Evolutionary conservation across 2,797 vertebrate genomes (phyloP), one percentile per base, ranked within the genome.

Genomic region (Geotria australis): DNA sequence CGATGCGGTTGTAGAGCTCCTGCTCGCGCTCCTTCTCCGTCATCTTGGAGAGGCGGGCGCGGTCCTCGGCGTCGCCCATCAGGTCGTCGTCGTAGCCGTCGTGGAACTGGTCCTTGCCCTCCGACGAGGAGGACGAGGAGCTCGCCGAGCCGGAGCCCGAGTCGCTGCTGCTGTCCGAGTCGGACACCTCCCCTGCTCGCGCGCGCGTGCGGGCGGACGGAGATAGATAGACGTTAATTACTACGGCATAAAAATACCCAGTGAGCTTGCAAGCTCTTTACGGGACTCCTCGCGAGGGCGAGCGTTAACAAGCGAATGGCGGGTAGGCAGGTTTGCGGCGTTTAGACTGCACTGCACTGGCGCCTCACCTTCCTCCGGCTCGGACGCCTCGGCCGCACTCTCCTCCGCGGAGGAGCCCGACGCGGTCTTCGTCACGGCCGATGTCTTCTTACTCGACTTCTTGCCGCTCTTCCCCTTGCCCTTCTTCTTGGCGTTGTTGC

Each of bases 11-110:
- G 67, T 94, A 98, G 51, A 98, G 75, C 63, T 98, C 91, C 63
- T 98, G 91, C 46, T 98, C 89, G 51, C 91, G 69, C 68, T 98
- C 91, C 64, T 98, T 98, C 69, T 98, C 91, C 0, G 91, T 95
- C 91, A 98, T 98, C 73, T 98, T 85, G 63, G 94, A 88, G 65
- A 96, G 73, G 2, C 89, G 77, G 55, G 89, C 83, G 61, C 91
- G 61, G 65, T 98, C 91, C 66, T 94, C 89, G 9, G 88, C 89
- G 60, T 98, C 91, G 46, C 89, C 91, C 91, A 98, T 96, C 63
- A 93, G 64, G 63, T 98, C 91, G 12, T 98, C 91, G 47, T 83
- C 91, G 13, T 98, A 98, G 8, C 86, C 86, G 61, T 98, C 89
- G 48, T 79, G 78, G 65, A 98, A 98, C 61, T 86, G 86, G 38